phyloP scores from a whole-genome alignment of 2,888 invertebrate genomes.

The Reticulitermes lucifugus region DNA sequence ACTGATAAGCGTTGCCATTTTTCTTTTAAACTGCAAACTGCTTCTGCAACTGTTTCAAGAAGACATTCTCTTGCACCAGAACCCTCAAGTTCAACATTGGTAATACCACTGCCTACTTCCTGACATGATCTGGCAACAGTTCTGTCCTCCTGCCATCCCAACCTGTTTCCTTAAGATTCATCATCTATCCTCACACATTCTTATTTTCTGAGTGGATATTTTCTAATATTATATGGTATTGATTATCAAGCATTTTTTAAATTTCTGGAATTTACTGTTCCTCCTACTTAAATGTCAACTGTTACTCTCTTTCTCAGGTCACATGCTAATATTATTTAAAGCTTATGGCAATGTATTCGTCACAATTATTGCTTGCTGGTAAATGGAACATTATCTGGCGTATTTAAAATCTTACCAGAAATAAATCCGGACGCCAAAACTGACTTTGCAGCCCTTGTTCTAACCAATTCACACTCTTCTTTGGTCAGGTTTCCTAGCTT shows the following conservation, averaged over 20 bases:
- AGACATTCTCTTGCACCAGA: background rate
- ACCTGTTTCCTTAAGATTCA: background rate
- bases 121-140: background rate
- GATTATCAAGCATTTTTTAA: too few species aligned
- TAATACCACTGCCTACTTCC: background rate
- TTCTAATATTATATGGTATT: too few species aligned
- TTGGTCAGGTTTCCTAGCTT: constrained; percentile 41
- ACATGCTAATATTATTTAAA: too few species aligned
- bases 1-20: constrained; percentile 6
- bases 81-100: background rate
- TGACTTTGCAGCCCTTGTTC: constrained; percentile 9
- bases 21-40: background rate
- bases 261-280: too few species aligned
- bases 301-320: too few species aligned
- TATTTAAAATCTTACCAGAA: constrained; percentile 32
- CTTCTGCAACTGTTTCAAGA: constrained; percentile 6
- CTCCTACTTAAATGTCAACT: too few species aligned
- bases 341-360: too few species aligned
- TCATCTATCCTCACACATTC: background rate
- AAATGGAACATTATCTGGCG: too few species aligned
- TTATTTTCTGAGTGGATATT: background rate
- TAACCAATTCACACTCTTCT: constrained; percentile 41
- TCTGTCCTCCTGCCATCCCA: background rate
- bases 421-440: constrained; percentile 28
- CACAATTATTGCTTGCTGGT: background rate